These are phyloP conservation scores for Listronotus oregonensis DNA, from an alignment of 1,140 invertebrate species.

Conservation along the genomic window DNA sequence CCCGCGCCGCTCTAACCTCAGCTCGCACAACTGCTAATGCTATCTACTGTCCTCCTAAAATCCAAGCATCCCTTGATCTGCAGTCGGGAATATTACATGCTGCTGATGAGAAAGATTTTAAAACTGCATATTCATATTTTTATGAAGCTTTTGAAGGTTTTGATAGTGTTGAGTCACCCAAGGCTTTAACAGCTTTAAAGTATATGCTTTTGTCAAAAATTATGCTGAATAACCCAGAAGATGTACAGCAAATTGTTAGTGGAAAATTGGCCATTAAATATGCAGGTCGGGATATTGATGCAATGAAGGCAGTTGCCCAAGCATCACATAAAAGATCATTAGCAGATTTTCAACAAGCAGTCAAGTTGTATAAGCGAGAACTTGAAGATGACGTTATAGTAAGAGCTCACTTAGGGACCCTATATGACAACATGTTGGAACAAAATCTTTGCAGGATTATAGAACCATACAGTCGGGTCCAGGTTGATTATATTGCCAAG, in stretches of 20 bases:
- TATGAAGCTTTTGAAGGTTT: conserved; percentile 99
- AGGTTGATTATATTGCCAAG: conserved; percentile 81
- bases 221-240: conserved; percentile 94
- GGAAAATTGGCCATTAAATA: conserved; percentile 98
- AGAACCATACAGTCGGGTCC: conserved; percentile 96
- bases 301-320: conserved; percentile 95
- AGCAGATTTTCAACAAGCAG: conserved; percentile 90
- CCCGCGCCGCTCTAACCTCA: conserved; percentile 94
- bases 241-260: conserved; percentile 93
- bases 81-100: conserved; percentile 99
- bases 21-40: conserved; percentile 98
- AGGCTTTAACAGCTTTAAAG: conserved; percentile 92
- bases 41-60: conserved; percentile 98
- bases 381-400: conserved; percentile 96
- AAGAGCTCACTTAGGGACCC: conserved; percentile 90
- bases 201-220: conserved; percentile 99
- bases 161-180: conserved; percentile 91
- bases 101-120: conserved; percentile 98
- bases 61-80: conserved; percentile 95
- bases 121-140: conserved; percentile 99
- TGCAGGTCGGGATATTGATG: conserved; percentile 92
- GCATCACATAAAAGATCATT: conserved; percentile 96
- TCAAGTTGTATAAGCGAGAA: conserved; percentile 86
- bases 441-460: conserved; percentile 99
- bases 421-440: conserved; percentile 98